Base-by-base conservation (phyloP, 2,888 invertebrate species). In the Lasioglossum zephyrum region DNA sequence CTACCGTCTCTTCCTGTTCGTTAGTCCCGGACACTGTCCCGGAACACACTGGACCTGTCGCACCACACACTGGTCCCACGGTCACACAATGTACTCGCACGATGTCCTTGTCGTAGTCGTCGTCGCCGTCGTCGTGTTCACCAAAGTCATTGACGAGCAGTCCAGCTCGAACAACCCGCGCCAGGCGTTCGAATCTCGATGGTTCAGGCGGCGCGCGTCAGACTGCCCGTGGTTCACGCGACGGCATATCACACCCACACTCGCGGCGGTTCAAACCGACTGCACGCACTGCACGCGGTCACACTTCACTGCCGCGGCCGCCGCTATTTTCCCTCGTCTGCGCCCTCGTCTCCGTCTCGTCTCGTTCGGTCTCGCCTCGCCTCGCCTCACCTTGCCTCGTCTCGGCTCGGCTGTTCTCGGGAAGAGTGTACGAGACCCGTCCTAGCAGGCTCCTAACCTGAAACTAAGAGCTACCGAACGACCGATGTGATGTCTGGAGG, bases 381-480 rank as follows among this genome's bases (percentile, higher is more conserved):
- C 60, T 63, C 60, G 60, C 60, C 60, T 60, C 63, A 31, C 31
- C 63, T 63, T 31, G 0, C 31, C 63, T 63, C 63, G 63, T 31
- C 63, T 63, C 63, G 63, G 22, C 44, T 79, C 90, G 91, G 87
- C 74, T 87, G 82, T 87, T 89, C 86, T 86, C 90, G 77, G 89
- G 89, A 93, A 91, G 92, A 93, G 93, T 93, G 93, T 92, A 91
- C 93, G 93, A 95, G 95, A 95, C 95, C 95, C 95, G 95, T 94
- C 91, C 94, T 93, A 94, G 92, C 95, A 95, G 95, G 95, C 95
- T 94, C 93, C 95, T 94, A 95, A 95, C 95, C 95, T 95, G 95
- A 95, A 95, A 95, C 95, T 95, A 95, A 95, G 94, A 94, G 94
- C 94, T 94, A 94, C 93, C 93, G 93, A 93, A 94, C 92, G 93